These are phyloP conservation scores for Microtus montanus DNA, from an alignment of 2,113 vertebrate genomes.

Conservation along the genomic window DNA sequence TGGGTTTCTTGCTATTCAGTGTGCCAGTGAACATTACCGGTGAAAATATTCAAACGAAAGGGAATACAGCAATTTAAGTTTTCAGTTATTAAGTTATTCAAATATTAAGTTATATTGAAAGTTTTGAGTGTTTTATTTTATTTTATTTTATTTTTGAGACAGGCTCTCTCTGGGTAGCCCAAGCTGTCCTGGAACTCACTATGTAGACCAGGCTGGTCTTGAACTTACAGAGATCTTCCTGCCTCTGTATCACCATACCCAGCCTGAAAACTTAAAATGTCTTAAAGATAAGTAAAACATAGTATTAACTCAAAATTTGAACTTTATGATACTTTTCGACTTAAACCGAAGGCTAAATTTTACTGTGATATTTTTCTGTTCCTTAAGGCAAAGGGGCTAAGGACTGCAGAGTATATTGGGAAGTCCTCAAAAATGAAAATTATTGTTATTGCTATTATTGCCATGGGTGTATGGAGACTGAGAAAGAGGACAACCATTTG, in stretches of 20 bases:
- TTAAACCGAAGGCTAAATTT: conserved; percentile 45
- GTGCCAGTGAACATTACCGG: conserved; percentile 77
- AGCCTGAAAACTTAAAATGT: conserved; percentile 63
- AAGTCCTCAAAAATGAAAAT: conserved; percentile 28
- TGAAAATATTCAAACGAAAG: conserved; percentile 79
- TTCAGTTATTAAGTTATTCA: conserved; percentile 73
- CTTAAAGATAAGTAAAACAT: background rate
- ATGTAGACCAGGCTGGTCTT: background rate
- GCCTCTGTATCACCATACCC: background rate
- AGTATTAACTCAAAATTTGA: conserved; percentile 28
- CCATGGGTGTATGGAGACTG: background rate
- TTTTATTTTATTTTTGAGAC: background rate
- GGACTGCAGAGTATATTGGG: background rate
- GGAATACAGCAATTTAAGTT: conserved; percentile 72
- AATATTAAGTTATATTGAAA: conserved; percentile 61
- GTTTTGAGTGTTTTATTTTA: conserved; percentile 54
- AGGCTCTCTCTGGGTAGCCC: background rate
- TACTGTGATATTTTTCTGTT: background rate
- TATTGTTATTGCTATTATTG: background rate
- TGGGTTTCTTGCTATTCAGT: conserved; percentile 78
- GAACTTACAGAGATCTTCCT: background rate
- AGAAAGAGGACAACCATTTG: background rate
- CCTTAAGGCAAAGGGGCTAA: conserved; percentile 50
- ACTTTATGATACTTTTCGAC: conserved; percentile 33
- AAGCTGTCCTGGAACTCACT: background rate